Evolutionary conservation across 2,888 invertebrate genomes (phyloP).

Genomic region (Drosophila rellima): DNA sequence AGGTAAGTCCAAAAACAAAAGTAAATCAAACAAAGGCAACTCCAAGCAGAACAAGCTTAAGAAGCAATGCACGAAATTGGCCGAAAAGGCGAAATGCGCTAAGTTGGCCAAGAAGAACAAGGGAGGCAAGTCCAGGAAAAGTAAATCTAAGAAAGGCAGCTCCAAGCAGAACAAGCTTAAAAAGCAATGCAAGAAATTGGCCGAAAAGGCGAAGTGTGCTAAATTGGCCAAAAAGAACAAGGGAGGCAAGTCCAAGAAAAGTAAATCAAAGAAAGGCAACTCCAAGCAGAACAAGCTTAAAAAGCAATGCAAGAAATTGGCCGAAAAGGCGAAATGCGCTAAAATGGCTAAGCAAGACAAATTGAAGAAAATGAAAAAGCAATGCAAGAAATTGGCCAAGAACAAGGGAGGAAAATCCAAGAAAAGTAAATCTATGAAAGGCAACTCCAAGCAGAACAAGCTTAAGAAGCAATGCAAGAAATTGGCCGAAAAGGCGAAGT

Average conservation of each 20-base stretch:
- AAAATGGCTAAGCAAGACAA: neutral
- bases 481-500: no score
- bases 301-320: neutral
- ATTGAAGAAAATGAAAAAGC: neutral
- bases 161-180: constrained; percentile 1
- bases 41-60: constrained; percentile 6
- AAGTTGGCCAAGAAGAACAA: neutral
- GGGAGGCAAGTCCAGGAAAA: neutral
- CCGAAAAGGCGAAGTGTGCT: neutral
- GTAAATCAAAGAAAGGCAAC: constrained; percentile 1
- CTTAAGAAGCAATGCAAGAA: no score
- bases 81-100: neutral
- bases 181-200: neutral
- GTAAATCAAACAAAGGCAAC: constrained; percentile 1
- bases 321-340: neutral
- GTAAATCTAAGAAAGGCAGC: neutral
- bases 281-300: constrained; percentile 6
- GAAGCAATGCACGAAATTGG: neutral
- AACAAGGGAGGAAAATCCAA: no score
- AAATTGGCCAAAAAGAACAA: neutral
- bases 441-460: no score
- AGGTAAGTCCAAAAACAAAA: neutral
- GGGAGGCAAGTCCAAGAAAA: neutral
- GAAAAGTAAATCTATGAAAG: no score
- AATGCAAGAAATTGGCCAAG: neutral